phyloP scores from a whole-genome alignment of 2,113 vertebrate genomes.

The Phyllostomus hastatus region DNA sequence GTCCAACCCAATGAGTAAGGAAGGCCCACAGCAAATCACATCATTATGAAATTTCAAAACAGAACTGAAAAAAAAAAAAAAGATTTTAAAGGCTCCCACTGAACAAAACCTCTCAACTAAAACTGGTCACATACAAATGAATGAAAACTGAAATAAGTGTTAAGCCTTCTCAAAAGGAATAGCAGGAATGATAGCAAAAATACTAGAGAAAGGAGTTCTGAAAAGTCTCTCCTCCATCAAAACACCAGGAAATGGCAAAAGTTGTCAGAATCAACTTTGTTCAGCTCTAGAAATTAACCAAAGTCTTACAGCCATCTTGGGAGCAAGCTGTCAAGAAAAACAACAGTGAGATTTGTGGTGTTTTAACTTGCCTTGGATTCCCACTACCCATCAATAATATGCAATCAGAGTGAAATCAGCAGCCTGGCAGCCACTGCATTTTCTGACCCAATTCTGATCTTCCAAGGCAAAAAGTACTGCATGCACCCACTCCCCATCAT shows the following conservation, averaged over 20 bases:
- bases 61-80: neutral
- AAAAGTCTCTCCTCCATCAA: neutral
- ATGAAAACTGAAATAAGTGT: neutral
- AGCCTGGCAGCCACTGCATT: neutral
- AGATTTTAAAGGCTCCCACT: neutral
- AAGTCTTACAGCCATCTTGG: neutral
- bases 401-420: neutral
- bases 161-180: neutral
- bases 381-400: neutral
- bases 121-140: neutral
- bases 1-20: neutral
- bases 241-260: neutral
- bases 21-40: neutral
- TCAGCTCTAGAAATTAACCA: slow-evolving; percentile 9
- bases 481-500: neutral
- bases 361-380: neutral
- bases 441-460: neutral
- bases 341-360: neutral
- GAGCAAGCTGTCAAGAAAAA: neutral
- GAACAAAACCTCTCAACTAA: neutral
- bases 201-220: neutral
- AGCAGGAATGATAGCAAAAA: neutral
- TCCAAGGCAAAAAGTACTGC: neutral
- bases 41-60: neutral
- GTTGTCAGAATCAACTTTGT: neutral